Base-by-base conservation (phyloP, 2,888 invertebrate species). In the Anthrax anthrax region DNA sequence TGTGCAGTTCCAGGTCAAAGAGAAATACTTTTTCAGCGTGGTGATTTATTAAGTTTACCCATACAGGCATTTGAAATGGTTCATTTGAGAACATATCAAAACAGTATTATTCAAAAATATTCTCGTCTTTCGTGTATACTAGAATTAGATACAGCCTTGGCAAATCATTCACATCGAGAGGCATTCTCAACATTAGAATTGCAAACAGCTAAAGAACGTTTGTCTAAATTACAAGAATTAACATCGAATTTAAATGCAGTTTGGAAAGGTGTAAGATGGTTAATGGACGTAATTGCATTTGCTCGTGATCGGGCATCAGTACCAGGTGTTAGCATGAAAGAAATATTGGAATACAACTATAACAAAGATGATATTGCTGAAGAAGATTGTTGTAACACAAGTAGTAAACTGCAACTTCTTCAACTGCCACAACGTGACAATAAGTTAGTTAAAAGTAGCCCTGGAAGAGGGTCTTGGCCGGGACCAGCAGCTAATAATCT, bases 211-310 rank as follows among this genome's bases (percentile, higher is more conserved):
- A 91, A 88, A 65, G 87, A 89, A 57, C 78, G 89, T 48, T 70
- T 96, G 37, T 72, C 77, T 1, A 84, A 84, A 58, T 69, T 97
- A 27, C 84, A 87, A 60, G 85, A 88, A 44, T 75, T 94, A 38
- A 94, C 95, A 61, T 72, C 78, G 32, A 85, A 81, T 58, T 72
- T 96, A 40, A 96, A 96, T 59, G 70, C 77, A 0, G 81, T 90
- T 4, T 97, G 97, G 97, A 90, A 91, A 60, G 82, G 84, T 18
- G 84, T 90, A 39, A 78, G 98, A 17, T 98, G 97, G 97, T 76
- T 97, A 18, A 88, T 94, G 79, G 94, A 96, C 61, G 83, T 95
- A 8, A 90, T 97, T 46, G 82, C 88, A 0, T 90, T 90, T 62
- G 94, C 96, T 1, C 76, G 97, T 50, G 96, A 96, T 60, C 78